phyloP scores from a whole-genome alignment of 2,797 vertebrate genomes.

The Chaetodon trifasciatus region DNA sequence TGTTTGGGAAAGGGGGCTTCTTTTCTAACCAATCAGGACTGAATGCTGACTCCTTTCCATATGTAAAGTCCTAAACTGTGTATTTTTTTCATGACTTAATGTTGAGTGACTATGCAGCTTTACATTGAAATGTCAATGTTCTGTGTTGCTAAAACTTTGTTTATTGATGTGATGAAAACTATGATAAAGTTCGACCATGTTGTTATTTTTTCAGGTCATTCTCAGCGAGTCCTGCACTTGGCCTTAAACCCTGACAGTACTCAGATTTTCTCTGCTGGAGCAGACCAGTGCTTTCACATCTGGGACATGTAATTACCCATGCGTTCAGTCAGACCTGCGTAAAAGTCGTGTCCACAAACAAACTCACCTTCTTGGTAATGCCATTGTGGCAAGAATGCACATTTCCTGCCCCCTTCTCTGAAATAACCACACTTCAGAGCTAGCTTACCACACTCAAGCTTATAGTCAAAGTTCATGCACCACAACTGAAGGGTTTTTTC shows the following conservation, averaged over 20 bases:
- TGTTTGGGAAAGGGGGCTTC: background rate
- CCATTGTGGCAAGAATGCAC: background rate
- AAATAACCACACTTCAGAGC: background rate
- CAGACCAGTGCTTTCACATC: conserved; percentile 78
- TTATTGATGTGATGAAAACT: background rate
- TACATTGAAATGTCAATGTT: background rate
- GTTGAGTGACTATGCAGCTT: background rate
- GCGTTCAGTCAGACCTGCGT: background rate
- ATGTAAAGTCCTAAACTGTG: background rate
- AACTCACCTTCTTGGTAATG: background rate
- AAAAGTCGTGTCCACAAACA: background rate
- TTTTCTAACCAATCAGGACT: background rate
- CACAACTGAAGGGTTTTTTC: background rate
- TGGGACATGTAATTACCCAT: conserved; percentile 71
- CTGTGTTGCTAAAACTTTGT: background rate
- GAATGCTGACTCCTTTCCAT: background rate
- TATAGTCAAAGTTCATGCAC: background rate
- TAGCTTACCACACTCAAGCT: background rate
- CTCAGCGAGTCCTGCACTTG: conserved; percentile 82
- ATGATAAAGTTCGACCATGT: no score
- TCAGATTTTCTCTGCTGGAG: conserved; percentile 83
- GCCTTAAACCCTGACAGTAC: conserved; percentile 76
- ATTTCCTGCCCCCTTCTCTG: conserved; percentile 25
- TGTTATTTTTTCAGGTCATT: conserved; percentile 79
- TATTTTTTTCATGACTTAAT: background rate